Conservation (phyloP, 2,113 vertebrate species). For the Mormyrus iriodes region DNA sequence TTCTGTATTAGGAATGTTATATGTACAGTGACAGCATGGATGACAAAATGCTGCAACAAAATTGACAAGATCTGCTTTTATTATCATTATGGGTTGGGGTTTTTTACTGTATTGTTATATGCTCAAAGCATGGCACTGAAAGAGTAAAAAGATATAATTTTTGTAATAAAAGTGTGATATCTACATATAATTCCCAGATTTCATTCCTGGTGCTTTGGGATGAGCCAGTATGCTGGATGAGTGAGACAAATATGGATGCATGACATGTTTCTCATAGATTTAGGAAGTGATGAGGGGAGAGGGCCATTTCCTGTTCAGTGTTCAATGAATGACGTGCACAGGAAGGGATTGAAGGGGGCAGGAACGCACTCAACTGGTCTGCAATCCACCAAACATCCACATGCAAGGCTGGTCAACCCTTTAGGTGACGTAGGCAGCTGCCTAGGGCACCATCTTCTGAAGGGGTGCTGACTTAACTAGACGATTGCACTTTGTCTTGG, state of each 20-base stretch:
- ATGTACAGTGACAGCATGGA: conserved; percentile 69
- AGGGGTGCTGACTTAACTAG: background rate
- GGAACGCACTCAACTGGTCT: background rate
- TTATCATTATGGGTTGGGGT: conserved; percentile 65
- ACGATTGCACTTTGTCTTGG: background rate
- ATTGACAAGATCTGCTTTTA: conserved; percentile 60
- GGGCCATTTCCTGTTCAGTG: background rate
- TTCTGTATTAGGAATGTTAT: conserved; percentile 67
- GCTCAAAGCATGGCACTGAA: conserved; percentile 72
- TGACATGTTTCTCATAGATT: background rate
- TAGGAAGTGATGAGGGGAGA: background rate
- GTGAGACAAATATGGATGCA: background rate
- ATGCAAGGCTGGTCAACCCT: background rate
- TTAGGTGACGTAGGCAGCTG: background rate
- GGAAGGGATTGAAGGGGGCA: background rate
- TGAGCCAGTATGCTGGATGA: conserved; percentile 20
- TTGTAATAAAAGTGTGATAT: conserved; percentile 76
- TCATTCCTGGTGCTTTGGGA: conserved; percentile 33
- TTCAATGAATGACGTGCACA: background rate
- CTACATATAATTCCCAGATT: conserved; percentile 39
- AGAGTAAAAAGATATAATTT: conserved; percentile 69
- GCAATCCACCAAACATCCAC: background rate
- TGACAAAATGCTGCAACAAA: conserved; percentile 62
- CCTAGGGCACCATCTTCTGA: background rate
- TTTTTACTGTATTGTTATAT: conserved; percentile 76